Conservation (phyloP, 1,140 invertebrate genomes). For the Tribolium madens region DNA sequence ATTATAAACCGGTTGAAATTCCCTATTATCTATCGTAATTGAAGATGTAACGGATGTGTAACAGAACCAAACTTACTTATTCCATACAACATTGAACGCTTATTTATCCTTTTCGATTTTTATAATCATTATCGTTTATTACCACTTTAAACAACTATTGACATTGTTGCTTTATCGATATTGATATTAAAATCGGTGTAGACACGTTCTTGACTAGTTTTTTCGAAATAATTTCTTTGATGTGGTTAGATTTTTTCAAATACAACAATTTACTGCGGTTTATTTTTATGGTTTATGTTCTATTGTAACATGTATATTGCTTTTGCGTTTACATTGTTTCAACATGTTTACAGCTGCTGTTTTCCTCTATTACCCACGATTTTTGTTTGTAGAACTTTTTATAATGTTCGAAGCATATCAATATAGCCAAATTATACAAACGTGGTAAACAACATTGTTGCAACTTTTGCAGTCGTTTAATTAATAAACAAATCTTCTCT, state of each 20-base stretch:
- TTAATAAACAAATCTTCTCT: no score
- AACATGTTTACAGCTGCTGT: conserved; percentile 21
- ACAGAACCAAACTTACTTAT: neutral
- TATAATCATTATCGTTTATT: neutral
- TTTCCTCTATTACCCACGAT: neutral
- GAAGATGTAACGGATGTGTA: conserved; percentile 13
- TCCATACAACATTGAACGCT: neutral
- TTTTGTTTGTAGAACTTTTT: conserved; percentile 16
- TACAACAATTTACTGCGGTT: conserved; percentile 3
- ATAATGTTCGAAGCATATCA: neutral
- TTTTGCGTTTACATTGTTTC: conserved; percentile 27
- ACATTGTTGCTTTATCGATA: conserved; percentile 10
- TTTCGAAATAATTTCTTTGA: conserved; percentile 6
- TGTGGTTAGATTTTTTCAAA: conserved; percentile 14
- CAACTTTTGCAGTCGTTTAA: no score
- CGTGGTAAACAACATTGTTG: neutral
- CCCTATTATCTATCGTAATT: conserved; percentile 1
- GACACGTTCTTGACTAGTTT: conserved; percentile 1
- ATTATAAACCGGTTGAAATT: conserved; percentile 35
- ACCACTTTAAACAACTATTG: conserved; percentile 3
- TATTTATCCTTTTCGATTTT: neutral
- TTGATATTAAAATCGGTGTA: neutral
- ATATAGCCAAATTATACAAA: neutral
- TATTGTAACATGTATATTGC: conserved; percentile 19
- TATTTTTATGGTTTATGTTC: conserved; percentile 21